A percentile compares a stretch with the other conserved stretches of the same genome.
phyloP scores from a whole-genome alignment of 2,113 vertebrate genomes.

The Damaliscus lunatus region DNA sequence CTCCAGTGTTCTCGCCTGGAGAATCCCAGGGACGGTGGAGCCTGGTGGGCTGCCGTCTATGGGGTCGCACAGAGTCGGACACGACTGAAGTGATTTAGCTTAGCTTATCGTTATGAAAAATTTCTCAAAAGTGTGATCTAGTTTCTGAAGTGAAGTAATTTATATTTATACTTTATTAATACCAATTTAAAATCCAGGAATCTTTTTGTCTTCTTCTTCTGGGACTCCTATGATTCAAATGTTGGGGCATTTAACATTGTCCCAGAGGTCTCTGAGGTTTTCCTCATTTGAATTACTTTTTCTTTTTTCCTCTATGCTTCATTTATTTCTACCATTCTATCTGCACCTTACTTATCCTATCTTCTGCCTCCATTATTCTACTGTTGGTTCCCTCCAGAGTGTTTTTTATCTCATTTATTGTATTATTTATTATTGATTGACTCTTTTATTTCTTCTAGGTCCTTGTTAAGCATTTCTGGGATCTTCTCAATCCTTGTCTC shows the following conservation, averaged over 20 bases:
- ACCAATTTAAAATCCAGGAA: not conserved
- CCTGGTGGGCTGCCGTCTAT: too few species aligned
- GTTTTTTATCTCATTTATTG: not conserved
- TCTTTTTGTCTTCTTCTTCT: not conserved
- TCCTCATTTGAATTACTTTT: not conserved
- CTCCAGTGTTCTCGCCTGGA: too few species aligned
- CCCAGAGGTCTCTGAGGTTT: not conserved
- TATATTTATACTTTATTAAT: not conserved
- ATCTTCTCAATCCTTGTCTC: not conserved
- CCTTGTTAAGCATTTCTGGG: not conserved
- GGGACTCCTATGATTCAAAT: not conserved
- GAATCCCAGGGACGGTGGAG: too few species aligned
- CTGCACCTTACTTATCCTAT: not conserved
- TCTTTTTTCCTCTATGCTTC: not conserved
- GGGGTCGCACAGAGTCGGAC: too few species aligned
- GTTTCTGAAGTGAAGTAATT: not conserved
- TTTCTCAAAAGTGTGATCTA: not conserved
- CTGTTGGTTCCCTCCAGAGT: not conserved
- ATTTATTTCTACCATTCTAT: not conserved
- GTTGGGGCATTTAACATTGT: not conserved
- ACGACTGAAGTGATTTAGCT: too few species aligned
- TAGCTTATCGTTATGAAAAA: not conserved
- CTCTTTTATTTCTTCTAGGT: not conserved
- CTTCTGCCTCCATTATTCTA: not conserved
- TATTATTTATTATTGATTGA: not conserved